These are phyloP conservation scores for Drosophila suzukii DNA, from an alignment of 1,140 invertebrate genomes.

Conservation along the genomic window DNA sequence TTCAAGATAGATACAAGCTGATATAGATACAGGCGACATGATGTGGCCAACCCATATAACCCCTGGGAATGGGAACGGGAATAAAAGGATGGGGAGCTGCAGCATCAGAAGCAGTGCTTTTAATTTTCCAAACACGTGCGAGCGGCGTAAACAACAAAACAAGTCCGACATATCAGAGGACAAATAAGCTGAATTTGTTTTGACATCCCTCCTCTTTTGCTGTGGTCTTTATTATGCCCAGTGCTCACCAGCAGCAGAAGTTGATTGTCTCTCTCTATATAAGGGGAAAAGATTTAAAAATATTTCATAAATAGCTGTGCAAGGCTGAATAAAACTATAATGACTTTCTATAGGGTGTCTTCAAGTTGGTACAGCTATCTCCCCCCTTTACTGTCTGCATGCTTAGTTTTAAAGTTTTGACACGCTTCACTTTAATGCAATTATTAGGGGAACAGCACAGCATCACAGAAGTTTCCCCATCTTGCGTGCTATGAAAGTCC, in stretches of 20 bases:
- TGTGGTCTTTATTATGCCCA: neutral
- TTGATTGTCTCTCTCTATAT: neutral
- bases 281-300: neutral
- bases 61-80: neutral
- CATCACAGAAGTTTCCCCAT: slow-evolving; percentile 22
- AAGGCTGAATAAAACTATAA: no score
- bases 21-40: slow-evolving; percentile 14
- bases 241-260: no score
- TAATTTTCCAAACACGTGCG: slow-evolving; percentile 54
- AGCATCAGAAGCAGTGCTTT: slow-evolving; percentile 19
- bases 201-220: slow-evolving; percentile 1
- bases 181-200: slow-evolving; percentile 23
- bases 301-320: neutral
- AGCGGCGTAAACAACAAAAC: slow-evolving; percentile 52
- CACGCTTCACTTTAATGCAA: slow-evolving; percentile 4
- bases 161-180: slow-evolving; percentile 22
- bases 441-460: neutral
- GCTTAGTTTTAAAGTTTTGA: neutral
- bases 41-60: slow-evolving; percentile 3
- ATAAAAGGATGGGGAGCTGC: slow-evolving; percentile 1
- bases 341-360: neutral
- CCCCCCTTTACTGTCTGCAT: neutral
- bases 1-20: slow-evolving; percentile 11
- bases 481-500: slow-evolving; percentile 36
- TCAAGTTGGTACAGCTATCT: neutral